Conservation (phyloP, 2,113 vertebrate species). For the Ammodytes dubius region DNA sequence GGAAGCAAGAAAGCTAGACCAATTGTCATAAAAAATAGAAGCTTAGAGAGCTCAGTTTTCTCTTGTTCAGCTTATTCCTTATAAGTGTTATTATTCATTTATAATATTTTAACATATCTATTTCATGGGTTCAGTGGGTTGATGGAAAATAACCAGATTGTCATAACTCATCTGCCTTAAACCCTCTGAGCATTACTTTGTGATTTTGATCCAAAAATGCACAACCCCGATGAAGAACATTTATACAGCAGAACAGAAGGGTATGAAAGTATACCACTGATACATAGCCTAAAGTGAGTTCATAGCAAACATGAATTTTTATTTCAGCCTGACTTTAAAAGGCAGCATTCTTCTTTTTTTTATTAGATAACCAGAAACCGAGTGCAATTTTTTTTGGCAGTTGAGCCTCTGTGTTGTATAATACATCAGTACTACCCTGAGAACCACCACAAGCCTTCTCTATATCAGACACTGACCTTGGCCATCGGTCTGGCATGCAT, state of each 20-base stretch:
- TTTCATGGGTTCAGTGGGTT: background rate
- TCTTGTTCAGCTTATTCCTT: background rate
- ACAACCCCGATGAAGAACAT: background rate
- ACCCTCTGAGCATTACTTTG: background rate
- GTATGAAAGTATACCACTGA: background rate
- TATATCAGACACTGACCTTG: constrained; percentile 68
- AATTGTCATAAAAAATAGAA: background rate
- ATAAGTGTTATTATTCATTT: background rate
- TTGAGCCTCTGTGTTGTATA: constrained; percentile 1
- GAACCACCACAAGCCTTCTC: constrained; percentile 48
- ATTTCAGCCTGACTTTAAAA: background rate
- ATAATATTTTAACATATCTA: background rate
- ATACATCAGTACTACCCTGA: constrained; percentile 65
- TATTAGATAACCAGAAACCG: background rate
- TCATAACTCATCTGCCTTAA: background rate
- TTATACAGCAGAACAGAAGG: background rate
- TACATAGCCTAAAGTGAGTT: background rate
- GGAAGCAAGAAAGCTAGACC: background rate
- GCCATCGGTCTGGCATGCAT: constrained; percentile 55
- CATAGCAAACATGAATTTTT: background rate
- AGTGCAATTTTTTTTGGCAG: background rate
- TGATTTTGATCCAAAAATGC: background rate
- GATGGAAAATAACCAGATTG: background rate
- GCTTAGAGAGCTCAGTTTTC: background rate
- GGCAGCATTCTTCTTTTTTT: background rate